These are phyloP conservation scores for Lanius ludovicianus DNA, from an alignment of 2,113 vertebrate genomes.

Conservation along the genomic window DNA sequence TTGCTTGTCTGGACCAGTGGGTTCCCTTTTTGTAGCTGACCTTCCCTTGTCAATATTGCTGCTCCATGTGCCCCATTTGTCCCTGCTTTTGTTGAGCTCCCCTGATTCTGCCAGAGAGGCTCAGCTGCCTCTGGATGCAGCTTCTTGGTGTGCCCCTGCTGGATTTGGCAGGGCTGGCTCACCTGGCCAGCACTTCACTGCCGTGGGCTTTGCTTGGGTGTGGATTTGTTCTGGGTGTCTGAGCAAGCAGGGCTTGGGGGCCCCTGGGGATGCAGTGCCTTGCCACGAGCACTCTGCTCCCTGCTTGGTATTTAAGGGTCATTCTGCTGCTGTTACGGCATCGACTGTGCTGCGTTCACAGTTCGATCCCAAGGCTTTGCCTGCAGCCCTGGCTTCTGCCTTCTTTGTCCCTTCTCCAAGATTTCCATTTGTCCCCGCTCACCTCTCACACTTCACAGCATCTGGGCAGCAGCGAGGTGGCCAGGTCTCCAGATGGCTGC, in stretches of 20 bases:
- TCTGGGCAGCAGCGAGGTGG: background rate
- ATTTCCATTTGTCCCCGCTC: background rate
- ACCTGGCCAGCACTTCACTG: background rate
- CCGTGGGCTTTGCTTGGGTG: background rate
- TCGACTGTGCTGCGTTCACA: background rate
- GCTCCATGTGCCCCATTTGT: background rate
- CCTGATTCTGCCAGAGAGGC: background rate
- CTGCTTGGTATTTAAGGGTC: background rate
- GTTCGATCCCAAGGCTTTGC: background rate
- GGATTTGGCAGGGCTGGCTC: background rate
- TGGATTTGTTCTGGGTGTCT: no score
- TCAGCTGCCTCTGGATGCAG: background rate
- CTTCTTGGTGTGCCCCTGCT: background rate
- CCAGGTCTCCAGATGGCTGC: background rate
- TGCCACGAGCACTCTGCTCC: accelerated
- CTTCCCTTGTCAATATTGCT: background rate
- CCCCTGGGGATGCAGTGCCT: background rate
- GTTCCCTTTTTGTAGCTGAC: background rate
- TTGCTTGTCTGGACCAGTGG: background rate
- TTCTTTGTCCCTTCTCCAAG: background rate
- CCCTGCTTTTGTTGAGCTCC: background rate
- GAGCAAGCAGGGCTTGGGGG: background rate
- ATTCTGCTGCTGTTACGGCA: accelerated
- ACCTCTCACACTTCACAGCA: background rate
- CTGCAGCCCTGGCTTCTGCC: background rate